phyloP scores from a whole-genome alignment of 2,113 vertebrate genomes.

The Porphyrio hochstetteri region DNA sequence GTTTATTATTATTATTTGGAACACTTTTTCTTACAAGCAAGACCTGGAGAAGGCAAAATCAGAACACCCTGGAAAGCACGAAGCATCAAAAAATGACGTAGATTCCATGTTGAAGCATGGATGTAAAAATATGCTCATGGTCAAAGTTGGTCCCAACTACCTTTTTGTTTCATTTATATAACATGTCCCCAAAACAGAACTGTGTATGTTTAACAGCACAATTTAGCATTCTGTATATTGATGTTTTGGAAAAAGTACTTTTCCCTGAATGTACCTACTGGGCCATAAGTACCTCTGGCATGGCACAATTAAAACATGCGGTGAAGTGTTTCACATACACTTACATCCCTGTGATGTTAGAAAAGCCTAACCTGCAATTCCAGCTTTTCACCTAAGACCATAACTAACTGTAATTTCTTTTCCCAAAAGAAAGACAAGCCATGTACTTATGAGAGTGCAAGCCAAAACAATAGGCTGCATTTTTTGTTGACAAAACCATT shows the following conservation, averaged over 20 bases:
- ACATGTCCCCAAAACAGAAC: neutral
- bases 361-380: neutral
- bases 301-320: neutral
- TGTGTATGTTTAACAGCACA: neutral
- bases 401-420: neutral
- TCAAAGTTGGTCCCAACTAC: neutral
- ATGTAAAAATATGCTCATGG: neutral
- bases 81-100: constrained; percentile 48
- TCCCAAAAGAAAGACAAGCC: constrained; percentile 22
- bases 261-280: neutral
- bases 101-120: constrained; percentile 28
- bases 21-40: constrained; percentile 13
- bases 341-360: neutral
- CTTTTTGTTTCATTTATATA: neutral
- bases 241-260: constrained; percentile 1
- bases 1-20: neutral
- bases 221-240: neutral
- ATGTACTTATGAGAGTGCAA: neutral
- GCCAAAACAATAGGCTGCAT: neutral
- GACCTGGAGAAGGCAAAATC: constrained; percentile 37
- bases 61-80: constrained; percentile 30
- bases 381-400: neutral
- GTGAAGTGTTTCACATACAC: neutral
- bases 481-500: constrained; percentile 8
- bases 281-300: neutral